A percentile compares a stretch with the other conserved stretches of the same genome.
Evolutionary conservation across 2,888 invertebrate genomes (phyloP).

Genomic region (Torymus tubicola): DNA sequence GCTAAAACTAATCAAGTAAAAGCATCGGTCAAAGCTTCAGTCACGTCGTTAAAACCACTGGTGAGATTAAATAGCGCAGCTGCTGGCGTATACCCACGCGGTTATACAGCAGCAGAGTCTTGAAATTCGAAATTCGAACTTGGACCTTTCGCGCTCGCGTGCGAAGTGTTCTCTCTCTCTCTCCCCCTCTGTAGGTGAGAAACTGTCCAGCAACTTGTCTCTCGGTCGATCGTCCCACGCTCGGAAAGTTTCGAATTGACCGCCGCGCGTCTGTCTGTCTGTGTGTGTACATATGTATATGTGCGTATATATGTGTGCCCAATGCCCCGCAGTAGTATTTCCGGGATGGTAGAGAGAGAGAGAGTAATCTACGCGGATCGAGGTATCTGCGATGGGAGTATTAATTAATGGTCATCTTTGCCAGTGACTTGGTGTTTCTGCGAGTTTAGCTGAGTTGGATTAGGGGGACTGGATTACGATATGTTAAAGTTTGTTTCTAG

Average conservation of each 20-base stretch:
- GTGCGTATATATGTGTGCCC: background rate
- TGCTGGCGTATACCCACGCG: too few relatives aligned
- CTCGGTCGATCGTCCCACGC: background rate
- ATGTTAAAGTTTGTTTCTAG: background rate
- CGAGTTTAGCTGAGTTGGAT: background rate
- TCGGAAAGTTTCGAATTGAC: conserved; percentile 45
- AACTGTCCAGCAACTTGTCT: conserved; percentile 33
- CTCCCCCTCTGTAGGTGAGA: conserved; percentile 10
- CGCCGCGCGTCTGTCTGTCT: background rate
- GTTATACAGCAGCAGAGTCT: background rate
- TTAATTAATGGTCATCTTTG: conserved; percentile 39
- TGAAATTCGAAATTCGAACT: conserved; percentile 20
- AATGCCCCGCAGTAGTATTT: background rate
- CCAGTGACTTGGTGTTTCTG: too few relatives aligned
- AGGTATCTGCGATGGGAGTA: conserved; percentile 4
- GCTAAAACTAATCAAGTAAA: background rate
- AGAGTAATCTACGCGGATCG: conserved; percentile 2
- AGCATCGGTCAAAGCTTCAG: background rate
- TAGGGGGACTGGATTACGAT: background rate
- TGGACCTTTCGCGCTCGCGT: background rate
- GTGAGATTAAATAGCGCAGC: conserved; percentile 21
- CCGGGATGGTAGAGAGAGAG: too few relatives aligned
- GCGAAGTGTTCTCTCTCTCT: conserved; percentile 2
- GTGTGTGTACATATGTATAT: background rate
- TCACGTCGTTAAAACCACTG: too few relatives aligned